Percentiles rank a stretch among this genome's conserved stretches.
These are phyloP conservation scores for Jordanella pulchra DNA, from an alignment of 2,797 vertebrate species.

Conservation along the genomic window DNA sequence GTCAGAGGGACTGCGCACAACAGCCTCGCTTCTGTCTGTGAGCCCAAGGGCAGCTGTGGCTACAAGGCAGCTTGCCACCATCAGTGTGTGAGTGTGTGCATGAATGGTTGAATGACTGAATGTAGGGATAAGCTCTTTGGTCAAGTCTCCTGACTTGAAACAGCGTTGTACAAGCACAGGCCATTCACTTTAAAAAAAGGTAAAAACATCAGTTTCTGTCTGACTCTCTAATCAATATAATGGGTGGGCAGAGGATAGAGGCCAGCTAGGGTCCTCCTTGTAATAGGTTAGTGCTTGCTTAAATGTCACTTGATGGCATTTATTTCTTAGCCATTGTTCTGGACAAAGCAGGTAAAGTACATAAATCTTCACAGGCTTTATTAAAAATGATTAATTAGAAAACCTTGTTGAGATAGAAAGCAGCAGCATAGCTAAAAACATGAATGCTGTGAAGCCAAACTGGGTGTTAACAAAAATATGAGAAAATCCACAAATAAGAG, in stretches of 20 bases:
- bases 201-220: background rate
- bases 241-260: conserved; percentile 4
- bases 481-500: too few relatives aligned
- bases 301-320: conserved; percentile 1
- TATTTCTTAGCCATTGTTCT: background rate
- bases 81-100: too few relatives aligned
- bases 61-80: too few relatives aligned
- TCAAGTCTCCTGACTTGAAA: too few relatives aligned
- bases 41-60: too few relatives aligned
- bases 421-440: background rate
- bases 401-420: background rate
- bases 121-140: too few relatives aligned
- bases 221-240: background rate
- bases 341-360: background rate
- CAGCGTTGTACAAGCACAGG: too few relatives aligned
- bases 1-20: too few relatives aligned
- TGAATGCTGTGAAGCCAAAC: background rate
- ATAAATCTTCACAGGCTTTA: background rate
- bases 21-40: too few relatives aligned
- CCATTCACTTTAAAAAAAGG: too few relatives aligned
- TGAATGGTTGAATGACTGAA: too few relatives aligned
- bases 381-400: background rate
- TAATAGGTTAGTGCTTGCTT: background rate
- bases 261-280: conserved; percentile 1
- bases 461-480: background rate